Base-by-base conservation (phyloP, 2,113 vertebrate species). In the Lophotis ruficrista region DNA sequence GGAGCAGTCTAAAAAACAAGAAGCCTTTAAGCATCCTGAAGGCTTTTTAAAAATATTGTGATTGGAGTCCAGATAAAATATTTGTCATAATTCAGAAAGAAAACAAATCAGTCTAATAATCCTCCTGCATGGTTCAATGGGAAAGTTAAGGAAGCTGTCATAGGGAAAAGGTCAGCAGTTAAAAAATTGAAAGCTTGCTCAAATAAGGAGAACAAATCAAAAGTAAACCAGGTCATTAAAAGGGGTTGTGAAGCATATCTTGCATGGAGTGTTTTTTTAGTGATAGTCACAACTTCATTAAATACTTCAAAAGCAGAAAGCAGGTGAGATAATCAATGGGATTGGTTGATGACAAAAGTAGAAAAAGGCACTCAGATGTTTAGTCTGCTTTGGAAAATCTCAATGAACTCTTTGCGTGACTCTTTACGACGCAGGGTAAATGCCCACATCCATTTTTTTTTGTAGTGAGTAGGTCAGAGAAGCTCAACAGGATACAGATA, bases 81-180 rank as follows among this genome's bases (percentile, higher is more conserved):
- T 30, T 23, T 68, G 25, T 6, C 33, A 78, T 75, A 91, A 89
- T 87, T 91, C 86, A 58, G 81, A 89, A 81, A 76, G 60, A 87
- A 95, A 94, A 94, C 27, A 93, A 95, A 89, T 27, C 20, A 79
- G 30, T 80, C 27, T 88, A 85, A 80, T 88, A 93, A 90, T 41
- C 10, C 28, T 19, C 4, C 48, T 82, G 28, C 31, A 19, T 62
- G 69, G 72, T 47, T 94, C 38, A 78, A 57, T 0, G 1, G 62
- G 33, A 86, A 77, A 72, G n/a, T 65, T 88, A 94, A 93, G 85
- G 58, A 90, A 38, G 35, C 30, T 95, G 92, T 83, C 82, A 85
- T 5, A 68, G 16, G 57, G n/a, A 77, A 93, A 92, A 72, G 75
- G 66, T 93, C 85, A 85, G 50, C 35, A 77, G 50, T 45, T 65